phyloP scores from a whole-genome alignment of 2,797 vertebrate genomes.

The Etheostoma perlongum region DNA sequence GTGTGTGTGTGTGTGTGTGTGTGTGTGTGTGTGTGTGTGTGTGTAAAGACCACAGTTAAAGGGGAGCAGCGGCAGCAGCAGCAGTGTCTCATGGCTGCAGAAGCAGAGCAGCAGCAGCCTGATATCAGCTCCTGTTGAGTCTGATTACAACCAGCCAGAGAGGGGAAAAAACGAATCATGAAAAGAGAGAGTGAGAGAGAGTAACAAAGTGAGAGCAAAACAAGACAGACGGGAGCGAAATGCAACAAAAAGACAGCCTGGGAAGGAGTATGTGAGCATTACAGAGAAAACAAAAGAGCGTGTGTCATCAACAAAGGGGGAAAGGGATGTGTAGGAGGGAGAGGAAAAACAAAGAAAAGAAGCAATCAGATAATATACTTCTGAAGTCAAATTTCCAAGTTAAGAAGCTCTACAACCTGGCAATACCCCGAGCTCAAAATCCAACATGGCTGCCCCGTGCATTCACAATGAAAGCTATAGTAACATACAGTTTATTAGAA shows the following conservation, averaged over 20 bases:
- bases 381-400: no score
- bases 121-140: slow-evolving; percentile 69
- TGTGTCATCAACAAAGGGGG: slow-evolving; percentile 34
- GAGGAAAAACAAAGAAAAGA: slow-evolving; percentile 8
- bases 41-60: slow-evolving; percentile 35
- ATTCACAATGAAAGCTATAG: no score
- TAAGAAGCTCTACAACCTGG: no score
- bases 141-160: slow-evolving; percentile 66
- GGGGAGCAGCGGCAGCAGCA: slow-evolving; percentile 28
- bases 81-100: slow-evolving; percentile 51
- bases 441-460: no score
- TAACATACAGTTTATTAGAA: no score
- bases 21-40: slow-evolving; percentile 29
- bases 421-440: no score
- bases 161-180: slow-evolving; percentile 18
- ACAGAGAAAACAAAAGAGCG: slow-evolving; percentile 40
- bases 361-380: slow-evolving; percentile 42
- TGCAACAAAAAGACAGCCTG: slow-evolving; percentile 22
- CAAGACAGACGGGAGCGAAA: slow-evolving; percentile 44
- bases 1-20: slow-evolving; percentile 36
- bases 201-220: slow-evolving; percentile 30
- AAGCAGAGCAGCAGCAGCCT: slow-evolving; percentile 52
- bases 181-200: slow-evolving; percentile 24
- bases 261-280: slow-evolving; percentile 15
- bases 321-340: slow-evolving; percentile 18